Base-by-base conservation (phyloP, 2,888 invertebrate species). In the Andrena camellia region DNA sequence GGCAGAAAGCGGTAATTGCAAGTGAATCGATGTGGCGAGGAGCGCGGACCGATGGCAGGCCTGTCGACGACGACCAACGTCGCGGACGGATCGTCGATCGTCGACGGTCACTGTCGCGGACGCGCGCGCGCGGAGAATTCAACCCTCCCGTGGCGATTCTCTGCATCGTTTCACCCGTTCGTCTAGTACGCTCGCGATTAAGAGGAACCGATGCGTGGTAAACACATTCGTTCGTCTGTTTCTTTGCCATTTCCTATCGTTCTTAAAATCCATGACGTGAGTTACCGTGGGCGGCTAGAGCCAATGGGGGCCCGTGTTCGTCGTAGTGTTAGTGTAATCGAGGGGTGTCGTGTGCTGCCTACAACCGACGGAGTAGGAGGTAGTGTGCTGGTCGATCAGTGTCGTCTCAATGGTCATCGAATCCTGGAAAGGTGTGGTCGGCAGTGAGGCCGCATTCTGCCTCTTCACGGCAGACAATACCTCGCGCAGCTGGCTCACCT, bases 401-500 rank as follows among this genome's bases (percentile, higher is more conserved):
- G 93, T 92, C 91, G 93, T 93, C 93, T 93, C 93, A 92, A 93
- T 93, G 92, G 91, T 93, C 92, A 92, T 92, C 91, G 91, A 90
- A 88, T 93, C 94, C 91, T 93, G 92, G 91, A 91, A 92, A 91
- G 91, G 91, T 90, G 91, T 91, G 88, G 92, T 90, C 90, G 91
- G 89, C 90, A 94, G 91, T 90, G 90, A 90, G 77, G 92, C 90
- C 90, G 93, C 92, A 86, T 86, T 93, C 89, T 93, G 93, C 89
- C 92, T 92, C 93, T 93, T 94, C 92, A 94, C 92, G 89, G 94
- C 93, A 90, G 92, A 92, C 92, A 94, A 91, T 90, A 93, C 91
- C 91, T 93, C 94, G 83, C 94, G 94, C 88, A 94, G 94, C 92
- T 94, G 94, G 94, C 94, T 93, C 93, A 94, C 94, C 94, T 94